A percentile compares a stretch with the other conserved stretches of the same genome.
These are phyloP conservation scores for Plebejus argus DNA, from an alignment of 2,888 invertebrate genomes.

Conservation along the genomic window DNA sequence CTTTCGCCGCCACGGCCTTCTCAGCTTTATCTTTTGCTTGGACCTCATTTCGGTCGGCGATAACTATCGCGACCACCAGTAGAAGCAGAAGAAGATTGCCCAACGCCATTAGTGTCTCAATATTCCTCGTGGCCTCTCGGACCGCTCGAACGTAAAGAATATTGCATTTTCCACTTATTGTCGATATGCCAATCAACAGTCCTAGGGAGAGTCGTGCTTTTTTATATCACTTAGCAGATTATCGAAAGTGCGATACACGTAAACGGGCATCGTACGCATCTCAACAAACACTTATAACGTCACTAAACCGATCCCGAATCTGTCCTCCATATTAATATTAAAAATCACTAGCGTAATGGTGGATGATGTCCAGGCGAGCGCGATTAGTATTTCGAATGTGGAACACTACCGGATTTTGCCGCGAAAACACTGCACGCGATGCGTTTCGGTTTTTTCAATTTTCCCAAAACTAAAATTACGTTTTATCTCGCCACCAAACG, in stretches of 20 bases:
- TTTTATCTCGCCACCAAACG: slow-evolving; percentile 65
- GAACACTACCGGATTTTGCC: slow-evolving; percentile 31
- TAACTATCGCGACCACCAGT: slow-evolving; percentile 57
- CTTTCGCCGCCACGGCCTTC: slow-evolving; percentile 74
- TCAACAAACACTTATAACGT: slow-evolving; percentile 40
- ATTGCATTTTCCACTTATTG: slow-evolving; percentile 57
- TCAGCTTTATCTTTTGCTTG: slow-evolving; percentile 65
- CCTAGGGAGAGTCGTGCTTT: slow-evolving; percentile 49
- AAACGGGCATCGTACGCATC: slow-evolving; percentile 46
- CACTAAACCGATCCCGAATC: slow-evolving; percentile 37
- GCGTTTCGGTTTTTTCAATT: slow-evolving; percentile 61
- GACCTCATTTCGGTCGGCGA: slow-evolving; percentile 62
- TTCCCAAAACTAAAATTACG: slow-evolving; percentile 64
- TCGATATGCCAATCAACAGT: slow-evolving; percentile 50
- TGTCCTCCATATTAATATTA: slow-evolving; percentile 52
- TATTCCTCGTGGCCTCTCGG: slow-evolving; percentile 49
- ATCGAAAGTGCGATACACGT: slow-evolving; percentile 57
- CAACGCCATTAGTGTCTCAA: slow-evolving; percentile 72
- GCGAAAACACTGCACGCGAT: slow-evolving; percentile 38
- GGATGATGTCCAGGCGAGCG: slow-evolving; percentile 43
- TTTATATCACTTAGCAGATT: slow-evolving; percentile 44
- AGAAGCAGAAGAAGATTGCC: slow-evolving; percentile 56
- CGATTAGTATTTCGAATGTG: slow-evolving; percentile 8
- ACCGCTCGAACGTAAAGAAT: slow-evolving; percentile 46
- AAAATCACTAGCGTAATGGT: slow-evolving; percentile 55